Base-by-base conservation (phyloP, 2,888 invertebrate species). In the Bimastos eiseni region DNA sequence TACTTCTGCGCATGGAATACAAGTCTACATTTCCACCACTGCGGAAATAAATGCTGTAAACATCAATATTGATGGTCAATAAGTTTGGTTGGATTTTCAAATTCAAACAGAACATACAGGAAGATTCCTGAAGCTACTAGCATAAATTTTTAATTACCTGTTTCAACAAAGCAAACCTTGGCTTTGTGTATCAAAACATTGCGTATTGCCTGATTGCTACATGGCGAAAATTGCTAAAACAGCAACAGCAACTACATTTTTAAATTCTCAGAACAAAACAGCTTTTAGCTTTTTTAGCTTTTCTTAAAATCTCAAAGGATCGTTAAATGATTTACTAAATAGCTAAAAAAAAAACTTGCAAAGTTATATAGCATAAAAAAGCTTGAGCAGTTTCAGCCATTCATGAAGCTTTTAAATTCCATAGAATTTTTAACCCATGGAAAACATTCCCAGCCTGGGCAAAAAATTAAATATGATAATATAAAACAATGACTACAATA, bases 291-390 rank as follows among this genome's bases (percentile, higher is more conserved):
- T n/a, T 8, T 8, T 70, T 8, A n/a, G 8, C 30, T 70, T 70
- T 70, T 70, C 49, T 49, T 49, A 1, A 49, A 49, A 24, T 49
- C 1, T 5, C 24, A 24, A 21, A 49, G 19, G 49, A 49, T 70
- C 13, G n/a, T 70, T n/a, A 70, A 55, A n/a, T 70, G n/a, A n/a
- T 70, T 70, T n/a, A 70, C 70, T 70, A 11, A 70, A 30, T n/a
- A 70, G 1, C 3, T 49, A 49, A 49, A 70, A 11, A 70, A 70
- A 11, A 3, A 70, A 30, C 13, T n/a, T n/a, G n/a, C 70, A 70
- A n/a, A 70, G 70, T 70, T 70, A 70, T 70, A 70, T 70, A n/a
- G n/a, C 70, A 70, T n/a, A 70, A n/a, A 70, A n/a, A n/a, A 70
- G 3, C n/a, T 70, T 30, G 70, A 70, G 30, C 2, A 70, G 70